phyloP scores from a whole-genome alignment of 1,140 invertebrate genomes.

The Hesperophylax magnus region DNA sequence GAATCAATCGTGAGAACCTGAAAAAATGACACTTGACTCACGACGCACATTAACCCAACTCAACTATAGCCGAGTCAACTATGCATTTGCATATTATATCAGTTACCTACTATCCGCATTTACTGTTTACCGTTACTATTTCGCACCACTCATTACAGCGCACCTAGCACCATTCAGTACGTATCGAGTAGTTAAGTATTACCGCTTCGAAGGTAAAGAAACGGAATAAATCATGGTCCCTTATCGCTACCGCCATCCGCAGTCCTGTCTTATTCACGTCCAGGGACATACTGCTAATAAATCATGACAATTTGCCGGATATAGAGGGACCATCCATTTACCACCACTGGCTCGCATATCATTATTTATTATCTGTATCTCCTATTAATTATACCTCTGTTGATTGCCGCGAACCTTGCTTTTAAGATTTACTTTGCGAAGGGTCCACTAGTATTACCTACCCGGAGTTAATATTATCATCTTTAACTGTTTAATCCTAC shows the following conservation, averaged over 20 bases:
- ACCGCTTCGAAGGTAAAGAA: constrained; percentile 29
- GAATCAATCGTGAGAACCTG: no score
- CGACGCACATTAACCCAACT: background rate
- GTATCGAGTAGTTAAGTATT: background rate
- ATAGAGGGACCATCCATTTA: background rate
- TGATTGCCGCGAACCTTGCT: no score
- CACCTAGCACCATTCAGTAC: background rate
- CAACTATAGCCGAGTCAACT: no score
- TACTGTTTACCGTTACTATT: background rate
- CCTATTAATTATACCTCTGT: no score
- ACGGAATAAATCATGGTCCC: constrained; percentile 31
- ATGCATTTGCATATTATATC: background rate
- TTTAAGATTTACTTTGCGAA: no score
- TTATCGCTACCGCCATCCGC: constrained; percentile 37
- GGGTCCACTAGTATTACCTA: no score
- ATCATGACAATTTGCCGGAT: constrained; percentile 37
- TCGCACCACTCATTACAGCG: background rate
- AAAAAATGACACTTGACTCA: constrained; percentile 28
- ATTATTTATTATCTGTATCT: no score
- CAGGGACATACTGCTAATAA: constrained; percentile 12
- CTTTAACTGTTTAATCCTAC: no score
- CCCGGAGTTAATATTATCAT: no score
- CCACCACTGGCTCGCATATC: background rate
- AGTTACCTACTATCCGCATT: background rate
- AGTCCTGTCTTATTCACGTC: constrained; percentile 32